Evolutionary conservation across 2,888 invertebrate species (phyloP).

Genomic region (Cheilosia pagana): DNA sequence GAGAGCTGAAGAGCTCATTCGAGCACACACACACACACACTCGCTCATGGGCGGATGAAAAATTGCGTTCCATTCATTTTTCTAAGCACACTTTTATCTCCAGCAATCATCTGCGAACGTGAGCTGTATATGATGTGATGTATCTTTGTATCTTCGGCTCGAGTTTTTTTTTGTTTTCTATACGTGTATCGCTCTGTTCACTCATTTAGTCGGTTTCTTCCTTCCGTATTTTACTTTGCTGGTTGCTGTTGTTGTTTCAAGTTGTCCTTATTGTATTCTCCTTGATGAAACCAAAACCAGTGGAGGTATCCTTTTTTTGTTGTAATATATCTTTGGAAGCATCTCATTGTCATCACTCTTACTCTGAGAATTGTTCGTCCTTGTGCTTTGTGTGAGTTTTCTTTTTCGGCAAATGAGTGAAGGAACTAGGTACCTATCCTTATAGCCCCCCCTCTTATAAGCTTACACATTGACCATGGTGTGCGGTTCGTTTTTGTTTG

Average conservation of each 20-base stretch:
- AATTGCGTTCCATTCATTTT: slow-evolving; percentile 75
- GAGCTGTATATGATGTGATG: slow-evolving; percentile 66
- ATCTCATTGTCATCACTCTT: slow-evolving; percentile 50
- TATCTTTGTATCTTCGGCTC: slow-evolving; percentile 53
- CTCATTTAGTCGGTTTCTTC: slow-evolving; percentile 53
- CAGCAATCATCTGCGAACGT: slow-evolving; percentile 74
- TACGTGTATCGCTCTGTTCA: slow-evolving; percentile 41
- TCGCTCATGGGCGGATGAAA: slow-evolving; percentile 50
- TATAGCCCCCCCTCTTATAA: background rate
- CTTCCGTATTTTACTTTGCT: slow-evolving; percentile 5
- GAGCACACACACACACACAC: slow-evolving; percentile 16
- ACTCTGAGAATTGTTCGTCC: slow-evolving; percentile 41
- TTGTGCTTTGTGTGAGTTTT: slow-evolving; percentile 49
- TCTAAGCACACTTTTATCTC: slow-evolving; percentile 74
- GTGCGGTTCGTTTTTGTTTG: slow-evolving; percentile 13
- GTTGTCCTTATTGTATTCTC: slow-evolving; percentile 42
- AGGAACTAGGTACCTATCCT: slow-evolving; percentile 4
- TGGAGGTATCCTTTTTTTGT: slow-evolving; percentile 44
- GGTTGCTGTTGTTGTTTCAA: slow-evolving; percentile 17
- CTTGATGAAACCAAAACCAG: slow-evolving; percentile 48
- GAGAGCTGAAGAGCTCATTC: slow-evolving; percentile 9
- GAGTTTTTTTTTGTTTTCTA: slow-evolving; percentile 20
- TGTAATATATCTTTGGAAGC: slow-evolving; percentile 45
- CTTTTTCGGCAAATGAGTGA: slow-evolving; percentile 40
- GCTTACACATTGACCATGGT: slow-evolving; percentile 23